These are phyloP conservation scores for Chouioia cunea DNA, from an alignment of 2,888 invertebrate species.

Conservation along the genomic window DNA sequence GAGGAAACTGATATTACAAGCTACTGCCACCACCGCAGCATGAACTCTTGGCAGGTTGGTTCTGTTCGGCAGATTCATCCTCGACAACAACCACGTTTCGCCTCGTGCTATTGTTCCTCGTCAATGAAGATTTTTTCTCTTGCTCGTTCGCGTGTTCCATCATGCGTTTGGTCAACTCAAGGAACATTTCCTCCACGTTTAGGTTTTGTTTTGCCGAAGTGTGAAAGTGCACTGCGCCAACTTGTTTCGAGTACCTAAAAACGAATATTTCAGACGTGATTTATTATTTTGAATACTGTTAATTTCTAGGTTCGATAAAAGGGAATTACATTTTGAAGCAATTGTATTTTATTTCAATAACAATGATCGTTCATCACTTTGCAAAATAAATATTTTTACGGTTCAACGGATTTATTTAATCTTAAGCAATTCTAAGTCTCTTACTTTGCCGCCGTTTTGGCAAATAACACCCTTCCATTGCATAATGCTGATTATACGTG, in stretches of 20 bases:
- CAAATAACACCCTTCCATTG: conserved; percentile 11
- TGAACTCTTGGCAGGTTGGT: conserved; percentile 61
- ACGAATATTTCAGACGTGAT: conserved; percentile 31
- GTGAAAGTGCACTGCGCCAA: conserved; percentile 92
- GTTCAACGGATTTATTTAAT: not conserved
- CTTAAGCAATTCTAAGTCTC: conserved; percentile 26
- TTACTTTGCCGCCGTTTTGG: conserved; percentile 2
- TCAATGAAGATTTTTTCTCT: conserved; percentile 62
- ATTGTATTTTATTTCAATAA: not conserved
- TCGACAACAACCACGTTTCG: conserved; percentile 69
- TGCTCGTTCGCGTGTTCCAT: conserved; percentile 68
- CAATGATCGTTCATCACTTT: too few species aligned
- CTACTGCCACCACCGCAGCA: conserved; percentile 62
- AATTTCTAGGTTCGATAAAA: not conserved
- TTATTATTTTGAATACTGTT: conserved; percentile 9
- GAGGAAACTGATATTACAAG: conserved; percentile 46
- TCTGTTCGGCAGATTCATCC: conserved; percentile 64
- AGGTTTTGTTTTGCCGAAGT: conserved; percentile 94
- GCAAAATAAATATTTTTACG: too few species aligned
- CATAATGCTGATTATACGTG: conserved; percentile 26
- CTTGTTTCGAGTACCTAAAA: conserved; percentile 86
- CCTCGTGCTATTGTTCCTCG: conserved; percentile 66
- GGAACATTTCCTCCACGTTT: conserved; percentile 92
- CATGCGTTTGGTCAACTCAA: conserved; percentile 85
- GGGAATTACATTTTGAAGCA: too few species aligned